Evolutionary conservation across 2,113 vertebrate genomes (phyloP), one percentile per base, ranked within the genome.

Genomic region (Cebus imitator): DNA sequence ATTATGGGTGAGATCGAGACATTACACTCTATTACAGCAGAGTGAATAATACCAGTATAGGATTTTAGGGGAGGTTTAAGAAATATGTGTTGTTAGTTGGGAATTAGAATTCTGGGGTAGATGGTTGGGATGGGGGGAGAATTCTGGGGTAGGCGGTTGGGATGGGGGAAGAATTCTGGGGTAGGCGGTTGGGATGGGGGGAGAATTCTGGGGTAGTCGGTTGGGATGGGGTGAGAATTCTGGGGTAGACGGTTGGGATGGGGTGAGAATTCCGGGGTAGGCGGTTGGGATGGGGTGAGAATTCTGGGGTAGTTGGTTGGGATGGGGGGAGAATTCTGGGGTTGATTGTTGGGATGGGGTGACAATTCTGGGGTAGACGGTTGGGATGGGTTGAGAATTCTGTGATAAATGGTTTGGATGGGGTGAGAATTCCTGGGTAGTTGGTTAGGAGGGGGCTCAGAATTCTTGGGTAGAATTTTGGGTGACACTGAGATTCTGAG

Each of bases 151-250:
- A 37, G 37, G 37, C 37, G 37, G 37, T 37, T 37, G 37, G 37
- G 37, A 37, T 37, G 37, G 37, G 37, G 37, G 37, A 37, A 37
- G 61, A 64, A 64, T 64, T 64, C 43, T 81, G 61, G 27, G 83
- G 0, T 25, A 1, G 25, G 6, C 20, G 27, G 25, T 75, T 50
- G 6, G 25, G 25, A 13, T 66, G 25, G 11, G 5, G 6, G 2
- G 1, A 64, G 61, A 64, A 64, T 64, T 64, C 43, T 81, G 61
- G 27, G 83, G 0, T 25, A 1, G 25, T 4, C 20, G 35, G 25
- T 75, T 50, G 9, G 30, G 61, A 13, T 66, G 30, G 0, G 61
- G 2, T 0, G 58, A 64, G 61, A 64, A 64, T 64, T 64, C 43
- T 81, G 61, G 27, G 83, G 0, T 25, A 1, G 25, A 6, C 20